Base-by-base conservation (phyloP, 2,113 vertebrate genomes). In the Perca schrenkii region DNA sequence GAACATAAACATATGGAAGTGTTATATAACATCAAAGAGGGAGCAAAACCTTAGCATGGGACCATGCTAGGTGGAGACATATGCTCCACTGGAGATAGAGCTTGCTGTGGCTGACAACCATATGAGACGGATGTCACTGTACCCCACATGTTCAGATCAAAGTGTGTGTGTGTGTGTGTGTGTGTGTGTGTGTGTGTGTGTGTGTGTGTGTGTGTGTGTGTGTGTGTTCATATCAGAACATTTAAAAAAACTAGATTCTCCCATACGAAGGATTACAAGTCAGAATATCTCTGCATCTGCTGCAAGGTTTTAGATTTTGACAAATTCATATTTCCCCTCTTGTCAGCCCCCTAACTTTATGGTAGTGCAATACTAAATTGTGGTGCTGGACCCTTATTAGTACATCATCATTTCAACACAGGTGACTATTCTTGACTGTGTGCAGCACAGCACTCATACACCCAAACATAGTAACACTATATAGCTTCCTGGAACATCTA, bases 81-180 rank as follows among this genome's bases (percentile, higher is more conserved):
- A 81, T 88, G 89, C 70, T 88, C 25, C 57, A 56, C 34, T 89
- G 71, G 77, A 84, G 71, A 61, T 54, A n/a, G 71, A 79, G 70
- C 82, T 74, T 31, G n/a, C 66, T 61, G 73, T 70, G 73, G 70
- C 73, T 74, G 73, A 69, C 61, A 28, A 77, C 71, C 87, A 88
- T 82, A 86, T 85, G 87, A 83, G 74, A 87, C 77, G 85, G 87
- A 90, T 86, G 87, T 75, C 19, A 78, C 80, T 67, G 61, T 49
- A 74, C 67, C 80, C 72, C 76, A 15, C 66, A 52, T 34, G 49
- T n/a, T 68, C 67, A 65, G 54, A 92, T 93, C 91, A 92, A 92
- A 92, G 84, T 31, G 57, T 64, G 66, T 71, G 31, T 67, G 3
- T 53, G 6, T 34, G 28, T 49, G 47, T 54, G 68, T 54, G 57